These are phyloP conservation scores for Lacerta agilis DNA, from an alignment of 2,797 vertebrate species.

Conservation along the genomic window DNA sequence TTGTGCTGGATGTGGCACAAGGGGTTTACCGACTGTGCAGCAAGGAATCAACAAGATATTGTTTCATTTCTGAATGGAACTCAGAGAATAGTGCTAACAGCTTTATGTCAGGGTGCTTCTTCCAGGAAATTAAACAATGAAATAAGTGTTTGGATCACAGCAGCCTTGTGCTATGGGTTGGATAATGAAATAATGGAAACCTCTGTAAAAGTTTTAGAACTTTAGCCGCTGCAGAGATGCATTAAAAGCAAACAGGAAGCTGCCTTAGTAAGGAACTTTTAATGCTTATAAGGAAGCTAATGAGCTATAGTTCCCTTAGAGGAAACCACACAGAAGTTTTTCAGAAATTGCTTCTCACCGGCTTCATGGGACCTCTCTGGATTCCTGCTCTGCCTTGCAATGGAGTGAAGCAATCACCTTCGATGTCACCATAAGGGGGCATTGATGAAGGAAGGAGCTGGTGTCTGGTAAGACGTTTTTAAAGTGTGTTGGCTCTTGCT, in stretches of 20 bases:
- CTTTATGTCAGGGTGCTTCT: conserved; percentile 28
- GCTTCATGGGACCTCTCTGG: conserved; percentile 1
- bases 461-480: too few species aligned
- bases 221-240: neutral
- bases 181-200: conserved; percentile 49
- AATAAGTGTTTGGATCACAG: conserved; percentile 49
- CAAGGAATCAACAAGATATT: neutral
- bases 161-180: conserved; percentile 41
- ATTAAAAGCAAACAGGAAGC: conserved; percentile 10
- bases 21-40: neutral
- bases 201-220: conserved; percentile 36
- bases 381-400: neutral
- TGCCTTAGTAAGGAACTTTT: conserved; percentile 4
- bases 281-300: neutral
- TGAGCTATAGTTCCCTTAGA: neutral
- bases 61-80: neutral
- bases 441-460: neutral
- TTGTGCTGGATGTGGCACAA: neutral
- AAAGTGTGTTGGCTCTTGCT: neutral
- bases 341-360: conserved; percentile 39
- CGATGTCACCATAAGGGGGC: neutral
- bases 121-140: conserved; percentile 48
- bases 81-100: neutral
- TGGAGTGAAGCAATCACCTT: neutral
- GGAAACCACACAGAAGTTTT: neutral